Evolutionary conservation across 2,113 vertebrate species (phyloP), one percentile per base, ranked within the genome.

Genomic region (Mohoua ochrocephala): DNA sequence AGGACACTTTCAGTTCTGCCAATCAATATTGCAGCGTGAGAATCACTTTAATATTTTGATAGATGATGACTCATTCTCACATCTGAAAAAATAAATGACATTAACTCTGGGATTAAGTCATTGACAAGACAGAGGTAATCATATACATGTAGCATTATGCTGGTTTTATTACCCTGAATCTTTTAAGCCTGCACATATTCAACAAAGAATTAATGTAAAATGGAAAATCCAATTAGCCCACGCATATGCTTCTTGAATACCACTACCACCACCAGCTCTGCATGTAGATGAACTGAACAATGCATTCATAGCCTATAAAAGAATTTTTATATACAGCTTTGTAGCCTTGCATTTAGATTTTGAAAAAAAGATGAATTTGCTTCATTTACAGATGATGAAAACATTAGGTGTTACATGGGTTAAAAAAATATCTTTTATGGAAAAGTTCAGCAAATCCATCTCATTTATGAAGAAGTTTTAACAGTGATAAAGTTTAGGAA

Each of bases 211-310:
- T 74, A 71, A 96, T 78, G 64, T 17, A 93, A 96, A 95, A 93
- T 88, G 76, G 85, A 97, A 97, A 96, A 97, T 96, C 87, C 92
- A 96, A 97, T 97, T 98, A 98, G 93, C 74, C 70, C 79, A 86
- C 11, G 19, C 79, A 89, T 45, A 91, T 76, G 78, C 79, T 92
- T 94, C 75, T 79, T 93, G 81, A 94, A 94, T 88, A 86, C 54
- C 79, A 81, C 73, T 69, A 41, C 21, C 61, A 49, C 26, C 28
- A 61, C 49, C 75, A 85, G 63, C 61, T 91, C 78, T 75, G 91
- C 82, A 76, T 69, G 61, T 41, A 84, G 94, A 93, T 93, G 91
- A 93, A 93, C 56, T 56, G 71, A 94, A 89, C 68, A 89, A 92
- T 65, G 44, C 56, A 22, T 10, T 42, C 75, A 57, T 41, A 54